Evolutionary conservation across 23 tunicate species (phyloP).

Genomic region (Trididemnum miniatum): DNA sequence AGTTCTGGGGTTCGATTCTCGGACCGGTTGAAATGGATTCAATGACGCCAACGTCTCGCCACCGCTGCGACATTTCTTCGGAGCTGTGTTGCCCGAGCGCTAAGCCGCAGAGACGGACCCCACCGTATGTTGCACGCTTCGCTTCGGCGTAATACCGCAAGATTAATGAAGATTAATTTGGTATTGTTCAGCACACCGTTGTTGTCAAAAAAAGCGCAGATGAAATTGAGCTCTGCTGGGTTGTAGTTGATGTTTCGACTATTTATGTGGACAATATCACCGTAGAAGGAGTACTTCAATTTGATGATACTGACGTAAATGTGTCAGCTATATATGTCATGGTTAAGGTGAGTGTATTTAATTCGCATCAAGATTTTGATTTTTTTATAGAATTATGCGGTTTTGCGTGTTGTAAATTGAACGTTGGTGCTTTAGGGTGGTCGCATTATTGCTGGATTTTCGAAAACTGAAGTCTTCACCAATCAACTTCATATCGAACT

Average conservation of each 20-base stretch:
- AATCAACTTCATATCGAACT: constrained; percentile 37
- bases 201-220: not conserved
- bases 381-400: not conserved
- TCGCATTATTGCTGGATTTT: constrained; percentile 67
- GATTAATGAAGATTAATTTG: no score
- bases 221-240: constrained; percentile 21
- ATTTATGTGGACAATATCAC: constrained; percentile 25
- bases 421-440: constrained; percentile 34
- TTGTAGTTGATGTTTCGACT: constrained; percentile 32
- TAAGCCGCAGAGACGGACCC: no score
- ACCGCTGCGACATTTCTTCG: no score
- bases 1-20: no score
- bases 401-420: not conserved
- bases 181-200: constrained; percentile 13
- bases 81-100: no score
- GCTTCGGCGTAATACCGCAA: no score
- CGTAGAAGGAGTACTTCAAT: constrained; percentile 44
- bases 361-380: not conserved
- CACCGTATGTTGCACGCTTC: no score
- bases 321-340: constrained; percentile 2
- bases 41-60: no score
- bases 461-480: constrained; percentile 12
- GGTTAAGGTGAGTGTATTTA: not conserved
- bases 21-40: no score
- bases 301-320: not conserved